Conservation (phyloP, 2,888 invertebrate species). For the Lasius platythorax region DNA sequence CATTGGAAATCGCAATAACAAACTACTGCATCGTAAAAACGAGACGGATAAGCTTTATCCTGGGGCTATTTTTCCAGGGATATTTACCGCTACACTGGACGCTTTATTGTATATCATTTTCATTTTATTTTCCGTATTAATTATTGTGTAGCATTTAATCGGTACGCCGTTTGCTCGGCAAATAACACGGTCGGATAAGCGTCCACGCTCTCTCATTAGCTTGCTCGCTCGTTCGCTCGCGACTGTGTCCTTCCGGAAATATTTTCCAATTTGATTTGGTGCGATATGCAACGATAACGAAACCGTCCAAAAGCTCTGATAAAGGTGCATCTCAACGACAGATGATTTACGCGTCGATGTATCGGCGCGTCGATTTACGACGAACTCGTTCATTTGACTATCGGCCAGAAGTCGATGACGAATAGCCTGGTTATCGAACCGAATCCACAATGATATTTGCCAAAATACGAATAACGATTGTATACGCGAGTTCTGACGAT, state of each 20-base stretch:
- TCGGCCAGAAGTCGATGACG: constrained; percentile 73
- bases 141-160: constrained; percentile 43
- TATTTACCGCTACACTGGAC: constrained; percentile 35
- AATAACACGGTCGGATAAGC: constrained; percentile 60
- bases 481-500: constrained; percentile 37
- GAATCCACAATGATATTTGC: constrained; percentile 72
- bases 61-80: constrained; percentile 44
- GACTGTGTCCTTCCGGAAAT: constrained; percentile 51
- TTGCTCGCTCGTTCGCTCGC: not conserved
- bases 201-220: constrained; percentile 15
- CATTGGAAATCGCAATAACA: constrained; percentile 7
- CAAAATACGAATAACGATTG: constrained; percentile 63
- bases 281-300: constrained; percentile 70
- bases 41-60: not conserved
- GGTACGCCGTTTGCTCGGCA: constrained; percentile 32
- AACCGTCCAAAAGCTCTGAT: constrained; percentile 69
- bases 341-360: constrained; percentile 72
- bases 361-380: constrained; percentile 73
- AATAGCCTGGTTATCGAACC: constrained; percentile 73
- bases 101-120: constrained; percentile 57
- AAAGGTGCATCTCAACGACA: constrained; percentile 55
- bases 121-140: constrained; percentile 46
- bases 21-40: constrained; percentile 3
- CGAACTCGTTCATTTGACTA: constrained; percentile 70
- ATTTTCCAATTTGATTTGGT: constrained; percentile 66